phyloP scores from a whole-genome alignment of 2,113 vertebrate species.

The Coptodon rendalli region DNA sequence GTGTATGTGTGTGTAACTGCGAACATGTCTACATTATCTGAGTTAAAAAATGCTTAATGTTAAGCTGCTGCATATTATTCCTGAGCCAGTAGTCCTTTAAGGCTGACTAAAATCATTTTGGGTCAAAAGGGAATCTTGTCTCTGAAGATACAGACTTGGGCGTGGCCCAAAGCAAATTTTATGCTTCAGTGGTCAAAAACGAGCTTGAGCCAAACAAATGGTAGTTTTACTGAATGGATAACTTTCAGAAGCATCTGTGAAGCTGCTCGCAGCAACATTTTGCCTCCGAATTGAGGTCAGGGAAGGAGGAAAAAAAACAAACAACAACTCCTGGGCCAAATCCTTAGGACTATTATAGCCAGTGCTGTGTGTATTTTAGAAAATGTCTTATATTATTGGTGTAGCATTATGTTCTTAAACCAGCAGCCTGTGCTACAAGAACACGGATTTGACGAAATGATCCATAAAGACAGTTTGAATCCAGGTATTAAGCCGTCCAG shows the following conservation, averaged over 20 bases:
- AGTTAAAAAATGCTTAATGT: not conserved
- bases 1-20: not conserved
- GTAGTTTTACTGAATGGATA: slow-evolving; percentile 2
- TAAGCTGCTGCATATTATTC: slow-evolving; percentile 29
- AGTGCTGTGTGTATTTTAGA: not conserved
- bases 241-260: not conserved
- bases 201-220: slow-evolving; percentile 18
- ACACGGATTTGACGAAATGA: not conserved
- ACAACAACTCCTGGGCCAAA: not conserved
- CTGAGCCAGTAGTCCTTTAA: slow-evolving; percentile 10
- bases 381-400: not conserved
- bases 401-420: not conserved
- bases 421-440: not conserved
- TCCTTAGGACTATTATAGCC: not conserved
- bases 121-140: slow-evolving; percentile 36
- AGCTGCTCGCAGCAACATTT: slow-evolving; percentile 4
- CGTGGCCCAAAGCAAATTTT: slow-evolving; percentile 28
- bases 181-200: slow-evolving; percentile 43
- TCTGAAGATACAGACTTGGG: slow-evolving; percentile 10
- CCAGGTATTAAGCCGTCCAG: not conserved
- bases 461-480: not conserved
- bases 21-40: slow-evolving; percentile 1
- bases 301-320: not conserved
- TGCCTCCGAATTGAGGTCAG: not conserved
- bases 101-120: slow-evolving; percentile 38